Base-by-base conservation (phyloP, 1,140 invertebrate genomes). In the Zophobas morio region DNA sequence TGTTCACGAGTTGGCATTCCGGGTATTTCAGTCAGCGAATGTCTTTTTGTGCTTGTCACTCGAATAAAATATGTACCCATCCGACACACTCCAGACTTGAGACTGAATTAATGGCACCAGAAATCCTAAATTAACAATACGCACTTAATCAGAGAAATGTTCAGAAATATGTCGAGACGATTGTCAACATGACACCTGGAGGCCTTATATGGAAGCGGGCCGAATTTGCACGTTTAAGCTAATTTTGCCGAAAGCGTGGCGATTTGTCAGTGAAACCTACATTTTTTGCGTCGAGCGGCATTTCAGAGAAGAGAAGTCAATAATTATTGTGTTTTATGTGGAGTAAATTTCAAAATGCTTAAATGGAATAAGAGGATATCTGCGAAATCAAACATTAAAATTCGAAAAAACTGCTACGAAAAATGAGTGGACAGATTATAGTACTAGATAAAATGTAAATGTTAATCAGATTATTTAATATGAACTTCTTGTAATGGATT, bases 31-130 rank as follows among this genome's bases (percentile, higher is more conserved):
- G 74, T 40, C 63, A 39, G 74, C 60, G 60, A 74, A 54, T 74
- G 37, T 54, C 74, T 53, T 76, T 76, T 76, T 76, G 66, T 57
- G 66, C 53, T 76, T 76, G 75, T 77, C 70, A 47, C 70, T 56
- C 49, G 75, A 53, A 77, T 77, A 70, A 77, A 77, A 72, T 77
- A 77, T 77, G 56, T 70, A 73, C 75, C 66, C 54, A 70, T 72
- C 56, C 56, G 54, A 60, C 70, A 73, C 70, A 53, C 70, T 73
- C 53, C 2, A n/a, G 49, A 36, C 57, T 49, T 51, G 56, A 56
- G 33, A 51, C 33, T 35, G 70, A 77, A 77, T 77, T 77, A 77
- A 77, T 73, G 75, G 51, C 70, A 77, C 53, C 75, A 70, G 57
- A 66, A 70, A 49, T 53, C 57, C 49, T 60, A 77, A 77, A 77